A percentile compares a stretch with the other conserved stretches of the same genome.
Conservation (phyloP, 2,797 vertebrate species). For the Antrozous pallidus region DNA sequence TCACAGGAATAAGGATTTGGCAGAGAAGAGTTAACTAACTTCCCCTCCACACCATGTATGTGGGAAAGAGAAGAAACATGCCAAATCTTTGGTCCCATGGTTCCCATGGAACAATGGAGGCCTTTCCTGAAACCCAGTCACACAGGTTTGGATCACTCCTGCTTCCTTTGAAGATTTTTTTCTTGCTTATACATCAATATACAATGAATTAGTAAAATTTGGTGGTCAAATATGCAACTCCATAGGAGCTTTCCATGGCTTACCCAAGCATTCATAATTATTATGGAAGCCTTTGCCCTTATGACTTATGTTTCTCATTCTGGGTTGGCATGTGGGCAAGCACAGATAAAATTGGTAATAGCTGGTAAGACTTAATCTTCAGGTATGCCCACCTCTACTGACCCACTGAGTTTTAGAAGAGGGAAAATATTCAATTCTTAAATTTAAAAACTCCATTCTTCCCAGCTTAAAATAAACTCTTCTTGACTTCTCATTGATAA, state of each 20-base stretch:
- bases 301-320: not conserved
- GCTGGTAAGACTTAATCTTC: not conserved
- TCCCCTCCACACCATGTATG: not conserved
- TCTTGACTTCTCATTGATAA: conserved; percentile 32
- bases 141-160: not conserved
- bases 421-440: not conserved
- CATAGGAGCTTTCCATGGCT: not conserved
- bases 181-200: not conserved
- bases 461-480: conserved; percentile 21
- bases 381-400: not conserved
- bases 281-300: not conserved
- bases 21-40: not conserved
- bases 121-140: not conserved
- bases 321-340: not conserved
- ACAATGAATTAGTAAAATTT: not conserved
- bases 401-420: not conserved
- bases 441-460: not conserved
- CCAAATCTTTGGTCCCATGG: not conserved
- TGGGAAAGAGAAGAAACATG: not conserved
- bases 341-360: not conserved
- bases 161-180: not conserved
- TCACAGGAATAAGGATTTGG: not conserved
- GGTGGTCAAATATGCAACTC: not conserved
- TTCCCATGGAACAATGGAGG: not conserved
- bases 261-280: not conserved